Evolutionary conservation across 2,888 invertebrate species (phyloP).

Genomic region (Teleogryllus oceanicus): DNA sequence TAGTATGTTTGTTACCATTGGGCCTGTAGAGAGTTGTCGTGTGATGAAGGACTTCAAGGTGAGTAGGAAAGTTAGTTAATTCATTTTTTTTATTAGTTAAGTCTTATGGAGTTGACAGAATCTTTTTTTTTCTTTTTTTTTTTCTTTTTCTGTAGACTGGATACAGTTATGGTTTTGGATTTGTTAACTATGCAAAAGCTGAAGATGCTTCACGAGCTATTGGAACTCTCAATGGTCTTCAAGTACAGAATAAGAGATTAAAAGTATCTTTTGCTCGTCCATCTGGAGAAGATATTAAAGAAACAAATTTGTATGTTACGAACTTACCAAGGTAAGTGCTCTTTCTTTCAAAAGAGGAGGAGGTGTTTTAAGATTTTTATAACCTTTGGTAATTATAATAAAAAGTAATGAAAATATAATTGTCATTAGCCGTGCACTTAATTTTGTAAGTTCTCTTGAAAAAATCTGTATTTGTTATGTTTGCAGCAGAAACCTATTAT

Average conservation of each 20-base stretch:
- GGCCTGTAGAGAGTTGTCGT: conserved; percentile 83
- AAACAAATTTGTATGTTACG: conserved; percentile 90
- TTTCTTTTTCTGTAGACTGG: conserved; percentile 70
- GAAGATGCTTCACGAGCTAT: conserved; percentile 86
- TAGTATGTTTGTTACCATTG: conserved; percentile 82
- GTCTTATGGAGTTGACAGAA: too few species aligned
- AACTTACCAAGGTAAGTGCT: conserved; percentile 70
- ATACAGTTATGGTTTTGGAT: conserved; percentile 94
- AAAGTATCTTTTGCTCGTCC: conserved; percentile 91
- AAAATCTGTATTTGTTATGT: too few species aligned
- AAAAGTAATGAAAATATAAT: too few species aligned
- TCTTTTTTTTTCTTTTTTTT: too few species aligned
- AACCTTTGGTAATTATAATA: too few species aligned
- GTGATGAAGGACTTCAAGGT: conserved; percentile 90
- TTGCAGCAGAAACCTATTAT: too few species aligned
- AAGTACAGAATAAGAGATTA: conserved; percentile 85
- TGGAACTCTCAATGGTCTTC: conserved; percentile 79
- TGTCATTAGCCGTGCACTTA: too few species aligned
- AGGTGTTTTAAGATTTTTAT: too few species aligned
- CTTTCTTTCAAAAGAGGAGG: neutral
- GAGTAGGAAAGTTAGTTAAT: conserved; percentile 37
- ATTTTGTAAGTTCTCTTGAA: too few species aligned
- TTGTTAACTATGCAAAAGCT: conserved; percentile 83
- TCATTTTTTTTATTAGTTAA: neutral
- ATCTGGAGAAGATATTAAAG: conserved; percentile 86